Conservation (phyloP, 30 jellyfish, hydroid and myxozoan genomes). For the Catostylus mosaicus region DNA sequence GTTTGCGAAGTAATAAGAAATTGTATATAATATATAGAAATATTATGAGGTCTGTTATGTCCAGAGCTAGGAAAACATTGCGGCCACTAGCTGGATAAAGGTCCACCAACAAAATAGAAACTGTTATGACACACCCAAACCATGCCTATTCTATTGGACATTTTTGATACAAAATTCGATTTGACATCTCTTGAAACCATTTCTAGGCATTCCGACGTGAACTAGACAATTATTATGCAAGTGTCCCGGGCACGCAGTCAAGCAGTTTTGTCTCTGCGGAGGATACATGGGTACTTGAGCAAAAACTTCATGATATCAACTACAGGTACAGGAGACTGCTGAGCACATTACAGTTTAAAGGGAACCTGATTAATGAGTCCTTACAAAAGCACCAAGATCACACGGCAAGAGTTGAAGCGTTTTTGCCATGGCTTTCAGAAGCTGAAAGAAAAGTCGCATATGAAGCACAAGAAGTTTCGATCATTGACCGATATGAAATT, state of each 20-base stretch:
- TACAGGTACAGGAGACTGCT: slow-evolving; percentile 84
- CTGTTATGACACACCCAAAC: too few relatives aligned
- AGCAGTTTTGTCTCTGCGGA: slow-evolving; percentile 80
- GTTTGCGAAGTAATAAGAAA: too few relatives aligned
- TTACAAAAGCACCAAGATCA: slow-evolving; percentile 90
- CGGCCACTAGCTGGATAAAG: too few relatives aligned
- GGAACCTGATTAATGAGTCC: slow-evolving; percentile 87
- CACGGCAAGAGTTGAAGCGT: slow-evolving; percentile 72
- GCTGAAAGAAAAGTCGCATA: slow-evolving; percentile 93
- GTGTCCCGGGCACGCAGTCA: slow-evolving; percentile 85
- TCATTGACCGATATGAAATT: slow-evolving; percentile 54
- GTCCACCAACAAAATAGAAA: too few relatives aligned
- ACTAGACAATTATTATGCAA: slow-evolving; percentile 86
- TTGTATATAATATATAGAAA: too few relatives aligned
- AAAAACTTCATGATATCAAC: slow-evolving; percentile 90
- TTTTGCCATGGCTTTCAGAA: slow-evolving; percentile 97
- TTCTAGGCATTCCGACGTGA: slow-evolving; percentile 92
- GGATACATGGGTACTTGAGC: slow-evolving; percentile 97
- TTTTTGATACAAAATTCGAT: too few relatives aligned
- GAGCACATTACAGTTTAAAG: slow-evolving; percentile 87
- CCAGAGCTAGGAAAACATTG: too few relatives aligned
- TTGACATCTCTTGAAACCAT: too few relatives aligned
- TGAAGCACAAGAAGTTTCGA: slow-evolving; percentile 75
- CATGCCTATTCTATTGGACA: too few relatives aligned
- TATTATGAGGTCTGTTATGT: too few relatives aligned